Base-by-base conservation (phyloP, 2,797 vertebrate genomes). In the Malacoctenus gilli region DNA sequence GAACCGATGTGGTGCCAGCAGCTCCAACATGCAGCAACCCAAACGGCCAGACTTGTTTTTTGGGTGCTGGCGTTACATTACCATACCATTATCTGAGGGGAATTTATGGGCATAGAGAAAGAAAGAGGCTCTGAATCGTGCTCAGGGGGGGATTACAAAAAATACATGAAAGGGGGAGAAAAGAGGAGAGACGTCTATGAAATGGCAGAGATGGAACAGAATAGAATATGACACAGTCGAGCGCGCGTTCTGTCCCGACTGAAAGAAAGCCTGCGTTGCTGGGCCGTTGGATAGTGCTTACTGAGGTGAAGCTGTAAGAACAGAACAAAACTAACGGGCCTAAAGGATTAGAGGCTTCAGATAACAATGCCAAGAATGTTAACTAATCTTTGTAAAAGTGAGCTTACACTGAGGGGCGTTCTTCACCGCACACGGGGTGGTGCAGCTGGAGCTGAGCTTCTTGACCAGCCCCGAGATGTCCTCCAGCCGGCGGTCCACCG, bases 401-500 rank as follows among this genome's bases (percentile, higher is more conserved):
- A 5, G 23, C 92, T 90, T 89, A 93, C 92, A 80, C 54, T 87
- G 74, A 15, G 80, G 75, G 21, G 49, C 12, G 35, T 37, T 66
- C 37, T 68, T 54, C 4, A 58, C 57, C 35, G 88, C 75, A 59
- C 96, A 98, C 13, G 91, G 84, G 13, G 83, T 90, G 35, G 85
- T 92, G 78, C 97, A 98, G 68, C 87, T 93, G 71, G 90, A 88
- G 77, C 93, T 93, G 74, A 95, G 85, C 54, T 83, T 95, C 59
- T 93, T 93, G 72, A 96, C 85, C 30, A 83, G 87, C 18, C 85
- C 89, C 0, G 92, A 95, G 82, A 98, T 86, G 81, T 97, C 97
- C 71, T 94, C 93, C 71, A 98, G 92, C 69, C 91, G 94, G 60
- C 77, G 89, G 68, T 96, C 93, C 46, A 97, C 89, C 9, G 95